Conservation (phyloP, 2,888 invertebrate species). For the Nymphalis c-album region DNA sequence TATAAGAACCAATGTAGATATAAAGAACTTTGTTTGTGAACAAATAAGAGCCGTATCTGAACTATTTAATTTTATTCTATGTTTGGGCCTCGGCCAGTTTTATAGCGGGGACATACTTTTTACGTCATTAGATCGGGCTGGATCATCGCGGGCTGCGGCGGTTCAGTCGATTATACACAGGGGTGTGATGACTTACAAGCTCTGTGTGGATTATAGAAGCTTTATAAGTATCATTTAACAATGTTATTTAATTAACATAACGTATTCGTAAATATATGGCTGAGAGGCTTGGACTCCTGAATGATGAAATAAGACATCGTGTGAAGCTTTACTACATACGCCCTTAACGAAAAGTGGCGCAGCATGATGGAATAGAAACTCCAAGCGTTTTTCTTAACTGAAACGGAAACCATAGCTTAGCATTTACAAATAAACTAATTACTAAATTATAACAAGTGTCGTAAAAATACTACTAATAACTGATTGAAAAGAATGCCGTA, state of each 20-base stretch:
- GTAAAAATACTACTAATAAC: no score
- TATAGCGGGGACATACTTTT: slow-evolving; percentile 78
- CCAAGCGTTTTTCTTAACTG: no score
- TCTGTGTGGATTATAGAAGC: slow-evolving; percentile 32
- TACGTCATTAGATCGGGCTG: slow-evolving; percentile 75
- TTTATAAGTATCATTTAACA: slow-evolving; percentile 28
- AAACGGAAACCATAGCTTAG: no score
- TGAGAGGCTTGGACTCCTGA: background rate
- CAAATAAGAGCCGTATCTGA: slow-evolving; percentile 17
- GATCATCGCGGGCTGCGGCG: slow-evolving; percentile 66
- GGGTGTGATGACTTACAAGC: slow-evolving; percentile 42
- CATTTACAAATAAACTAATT: no score
- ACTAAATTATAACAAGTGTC: no score
- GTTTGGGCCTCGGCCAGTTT: slow-evolving; percentile 57
- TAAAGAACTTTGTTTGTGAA: no score
- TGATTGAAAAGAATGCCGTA: no score
- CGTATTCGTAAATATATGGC: background rate
- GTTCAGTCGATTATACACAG: slow-evolving; percentile 69
- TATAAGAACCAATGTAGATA: no score
- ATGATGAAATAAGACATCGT: background rate
- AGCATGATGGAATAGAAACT: no score
- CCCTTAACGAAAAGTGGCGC: no score
- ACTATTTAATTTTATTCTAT: slow-evolving; percentile 47
- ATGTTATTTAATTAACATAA: slow-evolving; percentile 5
- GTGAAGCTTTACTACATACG: no score